Base-by-base conservation (phyloP, 2,797 vertebrate genomes). In the Poeciliopsis gracilis region DNA sequence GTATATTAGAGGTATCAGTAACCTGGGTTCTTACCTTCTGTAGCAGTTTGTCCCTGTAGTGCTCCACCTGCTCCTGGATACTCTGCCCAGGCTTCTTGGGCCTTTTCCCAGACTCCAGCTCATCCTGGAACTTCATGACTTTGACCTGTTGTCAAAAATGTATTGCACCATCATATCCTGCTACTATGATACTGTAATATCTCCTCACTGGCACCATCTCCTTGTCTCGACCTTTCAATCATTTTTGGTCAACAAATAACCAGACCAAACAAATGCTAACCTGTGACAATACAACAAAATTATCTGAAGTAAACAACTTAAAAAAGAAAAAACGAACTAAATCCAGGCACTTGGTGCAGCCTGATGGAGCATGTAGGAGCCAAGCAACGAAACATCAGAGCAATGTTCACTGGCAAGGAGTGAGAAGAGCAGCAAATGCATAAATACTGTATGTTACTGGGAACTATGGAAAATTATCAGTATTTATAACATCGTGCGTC, bases 71-170 rank as follows among this genome's bases (percentile, higher is more conserved):
- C 82, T 99, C 98, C 91, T 97, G 98, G 92, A 99, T 96, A 90
- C 96, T 98, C 89, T 98, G 98, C 74, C 97, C 97, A 47, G 97
- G 94, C 84, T 99, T 99, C 91, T 99, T 99, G 70, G 97, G 97
- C 88, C 98, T 96, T 94, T 99, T 99, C 66, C 98, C 98, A 82
- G 96, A 99, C 86, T 99, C 98, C 82, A 99, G 93, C 91, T 99
- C 98, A 94, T 99, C 98, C 90, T 99, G 98, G 95, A 99, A 99
- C 95, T 99, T 99, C 98, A 99, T 99, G 87, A 99, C 98, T 90
- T 99, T 99, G 75, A 99, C 96, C 98, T 99, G 90, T 75, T 0
- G 2, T 83, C 1, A 55, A 79, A 80, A 66, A 2, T n/a, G 28
- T 30, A 0, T 10, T 16, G 13, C 20, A 73, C 13, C 12, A 41